Percentiles rank a stretch among this genome's conserved stretches.
Evolutionary conservation across 37 sponge, comb jelly and placozoan genomes (phyloP).

Genomic region (Bolinopsis microptera): DNA sequence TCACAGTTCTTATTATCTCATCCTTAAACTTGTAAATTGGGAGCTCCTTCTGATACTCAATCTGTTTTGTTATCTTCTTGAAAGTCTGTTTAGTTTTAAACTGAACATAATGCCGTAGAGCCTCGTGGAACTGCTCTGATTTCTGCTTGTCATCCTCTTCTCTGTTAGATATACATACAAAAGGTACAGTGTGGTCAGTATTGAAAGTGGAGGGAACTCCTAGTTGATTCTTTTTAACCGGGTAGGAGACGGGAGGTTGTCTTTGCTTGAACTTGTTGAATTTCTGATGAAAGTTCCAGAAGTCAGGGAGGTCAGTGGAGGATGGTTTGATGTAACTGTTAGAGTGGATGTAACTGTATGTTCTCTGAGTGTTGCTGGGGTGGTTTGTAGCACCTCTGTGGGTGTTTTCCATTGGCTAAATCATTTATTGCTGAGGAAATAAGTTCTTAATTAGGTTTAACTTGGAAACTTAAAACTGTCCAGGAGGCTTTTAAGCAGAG

Average conservation of each 20-base stretch:
- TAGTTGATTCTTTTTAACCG: constrained; percentile 5
- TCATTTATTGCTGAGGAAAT: no score
- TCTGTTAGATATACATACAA: background rate
- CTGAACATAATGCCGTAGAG: constrained; percentile 10
- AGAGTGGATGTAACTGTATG: background rate
- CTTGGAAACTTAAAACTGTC: no score
- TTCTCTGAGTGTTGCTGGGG: background rate
- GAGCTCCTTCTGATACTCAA: constrained; percentile 65
- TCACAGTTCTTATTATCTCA: constrained; percentile 21
- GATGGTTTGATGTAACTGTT: constrained; percentile 33
- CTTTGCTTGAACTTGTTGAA: background rate
- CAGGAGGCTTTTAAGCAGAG: no score
- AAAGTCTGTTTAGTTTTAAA: constrained; percentile 48
- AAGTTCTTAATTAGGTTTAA: no score
- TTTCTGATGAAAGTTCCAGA: constrained; percentile 55
- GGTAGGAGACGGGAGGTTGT: background rate
- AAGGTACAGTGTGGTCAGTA: constrained; percentile 37
- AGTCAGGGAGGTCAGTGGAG: constrained; percentile 13
- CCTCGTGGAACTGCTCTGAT: constrained; percentile 35
- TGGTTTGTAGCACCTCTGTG: no score
- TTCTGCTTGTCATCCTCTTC: constrained; percentile 13
- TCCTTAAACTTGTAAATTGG: constrained; percentile 54
- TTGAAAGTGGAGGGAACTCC: constrained; percentile 13
- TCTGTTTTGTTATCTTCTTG: constrained; percentile 31
- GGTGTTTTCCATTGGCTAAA: no score